Evolutionary conservation across 1,140 invertebrate species (phyloP), one percentile per base, ranked within the genome.

Genomic region (Pogonomyrmex californicus): DNA sequence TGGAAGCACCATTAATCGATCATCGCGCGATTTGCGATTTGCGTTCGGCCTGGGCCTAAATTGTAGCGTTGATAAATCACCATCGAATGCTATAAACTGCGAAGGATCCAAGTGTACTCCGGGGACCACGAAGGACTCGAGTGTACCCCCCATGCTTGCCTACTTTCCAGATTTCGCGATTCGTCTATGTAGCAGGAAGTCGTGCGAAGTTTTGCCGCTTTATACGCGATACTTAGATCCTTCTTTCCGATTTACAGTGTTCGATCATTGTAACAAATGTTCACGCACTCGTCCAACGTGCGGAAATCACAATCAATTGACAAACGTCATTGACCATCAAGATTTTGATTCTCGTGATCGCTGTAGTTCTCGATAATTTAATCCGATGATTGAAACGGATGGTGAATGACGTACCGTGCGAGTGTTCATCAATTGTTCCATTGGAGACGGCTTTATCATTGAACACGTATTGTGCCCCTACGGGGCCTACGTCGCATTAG

Each of bases 1-100:
- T 82, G 63, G 56, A 54, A 77, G 62, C 73, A 88, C 71, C 71
- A 47, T 60, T 68, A 17, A 78, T 70, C 73, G 60, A 56, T 90
- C 68, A 54, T 65, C 75, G 78, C n/a, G 76, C 30, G 44, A 87
- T 86, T 76, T 70, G n/a, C 41, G 75, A 17, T 23, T 23, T 23
- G 41, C 10, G 60, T 44, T 79, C 62, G 62, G 77, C 44, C 36
- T 66, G 41, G 77, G 33, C 47, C 23, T 66, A 23, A 44, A 66
- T 66, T 44, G 12, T 23, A 23, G 38, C 38, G 63, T n/a, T 44
- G 44, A 23, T 66, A 51, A 79, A 66, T 79, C 44, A 62, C 33
- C 2, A 65, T 58, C 17, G 62, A 51, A 14, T 66, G 51, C 23
- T 1, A 33, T 79, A 38, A 66, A 66, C 51, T 51, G 12, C 49